Evolutionary conservation across 2,113 vertebrate species (phyloP), one percentile per base, ranked within the genome.

Genomic region (Gymnogyps californianus): DNA sequence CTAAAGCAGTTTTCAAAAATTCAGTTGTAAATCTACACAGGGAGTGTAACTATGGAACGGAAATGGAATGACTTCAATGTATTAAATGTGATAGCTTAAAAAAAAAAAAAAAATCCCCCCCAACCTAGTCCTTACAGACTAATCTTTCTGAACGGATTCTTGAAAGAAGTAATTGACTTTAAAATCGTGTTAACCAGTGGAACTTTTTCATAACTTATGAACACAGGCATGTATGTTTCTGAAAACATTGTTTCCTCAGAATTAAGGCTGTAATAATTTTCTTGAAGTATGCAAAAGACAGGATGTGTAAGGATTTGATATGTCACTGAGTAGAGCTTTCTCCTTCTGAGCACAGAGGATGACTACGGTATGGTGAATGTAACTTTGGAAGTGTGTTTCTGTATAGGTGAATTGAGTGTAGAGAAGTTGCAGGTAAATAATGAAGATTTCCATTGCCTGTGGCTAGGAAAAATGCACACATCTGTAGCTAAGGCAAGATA

Each of bases 351-450:
- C 22, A 5, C 0, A 0, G 58, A 34, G 55, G 24, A 49, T 24
- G 26, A 32, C 15, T 24, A 0, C 0, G 2, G 6, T 24, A 6
- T 13, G 36, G 29, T n/a, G 64, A 74, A 21, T 70, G 5, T 44
- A 13, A 51, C 44, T 62, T 40, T 8, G 12, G 40, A 67, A 75
- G 34, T 15, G 7, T 49, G 28, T 54, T 96, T 72, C 54, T 74
- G 4, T 77, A 3, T 25, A 44, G 19, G 6, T 74, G 28, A 62
- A 47, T 57, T 40, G 49, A 54, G 28, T 16, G 47, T 55, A 40
- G 64, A 40, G 51, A 31, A 70, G 13, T 58, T 89, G 79, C 14
- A 36, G 16, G 49, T 77, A 51, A 67, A 55, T 42, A 29, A 36
- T 18, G 25, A 75, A 36, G 16, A 46, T 75, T 77, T 80, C 34